Evolutionary conservation across 2,888 invertebrate species (phyloP).

Genomic region (Drosophila eohydei): DNA sequence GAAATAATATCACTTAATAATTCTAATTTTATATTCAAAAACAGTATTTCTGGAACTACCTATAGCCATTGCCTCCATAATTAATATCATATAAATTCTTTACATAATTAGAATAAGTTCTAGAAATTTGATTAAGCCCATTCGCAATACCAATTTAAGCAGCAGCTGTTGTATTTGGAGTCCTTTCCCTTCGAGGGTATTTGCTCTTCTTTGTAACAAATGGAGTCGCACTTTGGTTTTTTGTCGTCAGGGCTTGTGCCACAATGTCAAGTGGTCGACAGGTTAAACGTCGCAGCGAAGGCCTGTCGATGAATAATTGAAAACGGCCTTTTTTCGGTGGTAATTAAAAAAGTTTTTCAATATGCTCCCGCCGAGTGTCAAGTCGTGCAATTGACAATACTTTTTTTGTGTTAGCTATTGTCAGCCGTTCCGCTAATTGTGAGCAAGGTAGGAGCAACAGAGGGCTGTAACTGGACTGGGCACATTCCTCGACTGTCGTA

Average conservation of each 20-base stretch:
- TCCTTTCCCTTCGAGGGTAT: not conserved
- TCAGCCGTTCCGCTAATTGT: slow-evolving; percentile 53
- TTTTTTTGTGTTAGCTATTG: slow-evolving; percentile 47
- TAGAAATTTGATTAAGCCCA: too few species aligned
- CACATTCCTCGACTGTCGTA: slow-evolving; percentile 65
- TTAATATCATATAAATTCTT: too few species aligned
- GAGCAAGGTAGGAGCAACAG: slow-evolving; percentile 7
- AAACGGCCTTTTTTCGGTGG: slow-evolving; percentile 55
- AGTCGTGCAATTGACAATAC: slow-evolving; percentile 58
- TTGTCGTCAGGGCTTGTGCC: slow-evolving; percentile 5
- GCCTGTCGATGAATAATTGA: slow-evolving; percentile 74
- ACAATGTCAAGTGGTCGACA: slow-evolving; percentile 68
- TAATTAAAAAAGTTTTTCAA: slow-evolving; percentile 77
- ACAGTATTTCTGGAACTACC: too few species aligned
- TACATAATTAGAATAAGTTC: too few species aligned
- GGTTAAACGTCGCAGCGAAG: slow-evolving; percentile 62
- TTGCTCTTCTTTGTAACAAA: not conserved
- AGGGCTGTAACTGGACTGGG: slow-evolving; percentile 6
- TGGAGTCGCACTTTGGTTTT: not conserved
- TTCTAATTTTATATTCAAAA: too few species aligned
- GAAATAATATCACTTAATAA: too few species aligned
- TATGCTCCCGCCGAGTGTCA: slow-evolving; percentile 50
- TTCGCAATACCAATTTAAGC: too few species aligned
- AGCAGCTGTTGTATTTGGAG: too few species aligned
- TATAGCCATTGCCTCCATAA: too few species aligned